Evolutionary conservation across 2,888 invertebrate species (phyloP).

Genomic region (Hoplodrina blanda): DNA sequence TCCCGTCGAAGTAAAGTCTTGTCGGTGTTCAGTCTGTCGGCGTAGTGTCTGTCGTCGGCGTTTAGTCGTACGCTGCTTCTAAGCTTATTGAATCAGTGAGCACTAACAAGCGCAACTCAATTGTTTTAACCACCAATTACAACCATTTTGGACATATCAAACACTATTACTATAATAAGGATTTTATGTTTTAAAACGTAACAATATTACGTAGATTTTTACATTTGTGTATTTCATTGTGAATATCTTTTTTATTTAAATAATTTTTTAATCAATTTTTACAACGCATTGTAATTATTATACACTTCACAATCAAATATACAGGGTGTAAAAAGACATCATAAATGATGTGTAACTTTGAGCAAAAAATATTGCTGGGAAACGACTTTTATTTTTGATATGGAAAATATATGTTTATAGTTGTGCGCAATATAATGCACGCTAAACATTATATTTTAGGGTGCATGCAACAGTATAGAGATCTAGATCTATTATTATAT

Average conservation of each 20-base stretch:
- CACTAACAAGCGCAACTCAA: conserved; percentile 49
- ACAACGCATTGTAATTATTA: conserved; percentile 39
- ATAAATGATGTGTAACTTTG: too few species aligned
- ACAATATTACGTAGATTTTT: conserved; percentile 9
- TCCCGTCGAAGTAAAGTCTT: too few species aligned
- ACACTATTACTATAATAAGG: conserved; percentile 46
- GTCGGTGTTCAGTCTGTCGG: too few species aligned
- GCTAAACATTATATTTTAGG: too few species aligned
- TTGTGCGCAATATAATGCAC: too few species aligned
- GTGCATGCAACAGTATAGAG: too few species aligned
- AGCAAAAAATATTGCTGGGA: too few species aligned
- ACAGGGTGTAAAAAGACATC: too few species aligned
- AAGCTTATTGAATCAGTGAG: conserved; percentile 55
- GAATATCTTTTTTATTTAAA: conserved; percentile 44
- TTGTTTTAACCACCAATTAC: conserved; percentile 36
- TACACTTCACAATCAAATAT: conserved; percentile 30
- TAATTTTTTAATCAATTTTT: conserved; percentile 34
- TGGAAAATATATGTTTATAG: too few species aligned
- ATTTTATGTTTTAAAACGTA: conserved; percentile 34
- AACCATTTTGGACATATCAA: conserved; percentile 55
- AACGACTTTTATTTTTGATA: too few species aligned
- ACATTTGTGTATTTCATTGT: conserved; percentile 23
- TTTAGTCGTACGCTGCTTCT: conserved; percentile 40
- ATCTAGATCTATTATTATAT: too few species aligned
- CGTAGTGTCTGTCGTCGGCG: too few species aligned